A percentile compares a stretch with the other conserved stretches of the same genome.
These are phyloP conservation scores for Melipona bicolor DNA, from an alignment of 2,888 invertebrate species.

Conservation along the genomic window DNA sequence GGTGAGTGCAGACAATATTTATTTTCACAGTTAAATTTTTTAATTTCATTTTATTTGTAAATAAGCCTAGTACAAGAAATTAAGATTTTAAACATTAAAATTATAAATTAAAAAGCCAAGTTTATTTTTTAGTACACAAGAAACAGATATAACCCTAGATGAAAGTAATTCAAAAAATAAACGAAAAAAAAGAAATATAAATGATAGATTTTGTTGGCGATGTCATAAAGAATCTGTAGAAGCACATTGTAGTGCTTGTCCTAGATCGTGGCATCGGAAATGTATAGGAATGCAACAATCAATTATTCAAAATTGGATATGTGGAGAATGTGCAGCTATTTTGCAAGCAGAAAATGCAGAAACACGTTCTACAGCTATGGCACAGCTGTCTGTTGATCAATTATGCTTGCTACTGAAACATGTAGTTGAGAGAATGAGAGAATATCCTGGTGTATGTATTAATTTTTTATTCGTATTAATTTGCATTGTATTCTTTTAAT, in stretches of 20 bases:
- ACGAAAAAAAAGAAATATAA: constrained; percentile 75
- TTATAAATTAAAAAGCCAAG: constrained; percentile 10
- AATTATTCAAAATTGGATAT: constrained; percentile 90
- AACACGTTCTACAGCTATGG: constrained; percentile 90
- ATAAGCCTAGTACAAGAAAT: neutral
- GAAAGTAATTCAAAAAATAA: constrained; percentile 55
- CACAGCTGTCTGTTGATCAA: constrained; percentile 89
- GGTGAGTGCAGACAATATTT: constrained; percentile 63
- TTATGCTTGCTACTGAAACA: constrained; percentile 91
- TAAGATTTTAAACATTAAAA: neutral
- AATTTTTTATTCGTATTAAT: neutral
- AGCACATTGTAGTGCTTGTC: constrained; percentile 91
- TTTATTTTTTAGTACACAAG: constrained; percentile 51
- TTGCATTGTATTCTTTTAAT: neutral
- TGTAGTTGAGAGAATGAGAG: constrained; percentile 92
- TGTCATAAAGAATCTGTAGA: constrained; percentile 91
- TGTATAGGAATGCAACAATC: constrained; percentile 87
- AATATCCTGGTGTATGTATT: constrained; percentile 90
- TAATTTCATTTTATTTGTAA: neutral
- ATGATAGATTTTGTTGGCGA: constrained; percentile 92
- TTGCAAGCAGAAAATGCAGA: constrained; percentile 90
- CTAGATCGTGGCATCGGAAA: constrained; percentile 92
- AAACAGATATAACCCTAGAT: constrained; percentile 41
- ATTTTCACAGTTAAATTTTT: neutral
- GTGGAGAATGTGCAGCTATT: constrained; percentile 93